These are phyloP conservation scores for Catostylus mosaicus DNA, from an alignment of 30 jellyfish, hydroid and myxozoan species.

Conservation along the genomic window DNA sequence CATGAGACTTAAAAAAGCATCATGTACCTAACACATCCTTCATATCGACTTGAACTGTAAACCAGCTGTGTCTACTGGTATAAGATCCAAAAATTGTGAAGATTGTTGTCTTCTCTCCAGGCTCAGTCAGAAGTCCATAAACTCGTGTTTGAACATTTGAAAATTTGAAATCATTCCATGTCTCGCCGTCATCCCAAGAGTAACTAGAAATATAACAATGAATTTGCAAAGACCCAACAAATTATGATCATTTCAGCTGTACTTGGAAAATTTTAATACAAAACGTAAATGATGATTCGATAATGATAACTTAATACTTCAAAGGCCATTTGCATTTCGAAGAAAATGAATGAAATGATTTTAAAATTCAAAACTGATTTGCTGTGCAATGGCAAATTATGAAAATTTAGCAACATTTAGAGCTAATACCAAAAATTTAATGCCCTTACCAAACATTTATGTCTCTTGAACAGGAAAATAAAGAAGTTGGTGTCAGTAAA, in stretches of 20 bases:
- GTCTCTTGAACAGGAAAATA: too few relatives aligned
- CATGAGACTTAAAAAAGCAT: background rate
- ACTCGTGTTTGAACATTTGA: constrained; percentile 59
- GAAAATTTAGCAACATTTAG: too few relatives aligned
- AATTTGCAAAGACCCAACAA: too few relatives aligned
- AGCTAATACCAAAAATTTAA: too few relatives aligned
- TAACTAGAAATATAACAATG: constrained; percentile 49
- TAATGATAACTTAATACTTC: too few relatives aligned
- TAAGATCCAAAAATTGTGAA: constrained; percentile 88
- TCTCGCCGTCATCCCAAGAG: constrained; percentile 87
- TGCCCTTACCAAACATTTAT: too few relatives aligned
- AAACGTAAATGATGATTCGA: too few relatives aligned
- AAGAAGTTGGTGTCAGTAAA: too few relatives aligned
- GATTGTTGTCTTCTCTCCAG: constrained; percentile 89
- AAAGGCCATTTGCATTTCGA: too few relatives aligned
- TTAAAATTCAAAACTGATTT: too few relatives aligned
- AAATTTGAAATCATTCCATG: constrained; percentile 75
- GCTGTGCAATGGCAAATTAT: too few relatives aligned
- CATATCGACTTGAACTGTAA: constrained; percentile 86
- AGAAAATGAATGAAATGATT: too few relatives aligned
- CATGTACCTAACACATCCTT: constrained; percentile 73
- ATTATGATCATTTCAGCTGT: constrained; percentile 21
- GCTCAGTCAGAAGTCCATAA: constrained; percentile 93
- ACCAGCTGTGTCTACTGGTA: constrained; percentile 71
- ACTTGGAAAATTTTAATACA: background rate